Conservation (phyloP, 2,888 invertebrate species). For the Nymphalis c-album region DNA sequence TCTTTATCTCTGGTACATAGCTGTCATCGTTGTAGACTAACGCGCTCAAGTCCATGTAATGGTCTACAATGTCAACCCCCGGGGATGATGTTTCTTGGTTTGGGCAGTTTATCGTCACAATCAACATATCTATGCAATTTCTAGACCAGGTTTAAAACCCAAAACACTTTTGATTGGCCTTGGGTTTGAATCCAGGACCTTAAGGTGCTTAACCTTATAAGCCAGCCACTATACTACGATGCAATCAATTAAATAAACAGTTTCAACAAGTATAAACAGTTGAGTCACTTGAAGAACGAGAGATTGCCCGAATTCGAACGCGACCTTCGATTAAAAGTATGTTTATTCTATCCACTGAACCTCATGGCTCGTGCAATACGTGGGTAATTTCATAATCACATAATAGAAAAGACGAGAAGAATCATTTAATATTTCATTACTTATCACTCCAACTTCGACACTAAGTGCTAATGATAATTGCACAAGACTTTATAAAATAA, state of each 20-base stretch:
- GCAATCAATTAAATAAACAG: neutral
- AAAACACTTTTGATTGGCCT: neutral
- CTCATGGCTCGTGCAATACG: neutral
- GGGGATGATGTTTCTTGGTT: too few relatives aligned
- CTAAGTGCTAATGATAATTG: slow-evolving; percentile 6
- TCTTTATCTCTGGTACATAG: too few relatives aligned
- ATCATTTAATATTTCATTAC: neutral
- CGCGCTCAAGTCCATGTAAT: too few relatives aligned
- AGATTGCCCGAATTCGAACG: neutral
- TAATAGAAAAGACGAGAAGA: neutral
- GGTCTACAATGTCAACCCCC: too few relatives aligned
- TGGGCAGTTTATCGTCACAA: too few relatives aligned
- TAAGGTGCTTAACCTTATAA: too few relatives aligned
- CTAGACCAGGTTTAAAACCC: neutral
- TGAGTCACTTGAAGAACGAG: neutral
- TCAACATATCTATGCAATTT: too few relatives aligned
- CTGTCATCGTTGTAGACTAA: too few relatives aligned
- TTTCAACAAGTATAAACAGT: neutral
- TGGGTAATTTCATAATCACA: neutral
- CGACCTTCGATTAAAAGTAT: neutral
- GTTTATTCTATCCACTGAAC: slow-evolving; percentile 2
- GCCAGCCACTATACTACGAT: too few relatives aligned
- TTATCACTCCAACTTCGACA: too few relatives aligned
- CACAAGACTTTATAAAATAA: neutral
- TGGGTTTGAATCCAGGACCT: too few relatives aligned